phyloP scores from a whole-genome alignment of 1,140 invertebrate genomes.

The Dreissena polymorpha region DNA sequence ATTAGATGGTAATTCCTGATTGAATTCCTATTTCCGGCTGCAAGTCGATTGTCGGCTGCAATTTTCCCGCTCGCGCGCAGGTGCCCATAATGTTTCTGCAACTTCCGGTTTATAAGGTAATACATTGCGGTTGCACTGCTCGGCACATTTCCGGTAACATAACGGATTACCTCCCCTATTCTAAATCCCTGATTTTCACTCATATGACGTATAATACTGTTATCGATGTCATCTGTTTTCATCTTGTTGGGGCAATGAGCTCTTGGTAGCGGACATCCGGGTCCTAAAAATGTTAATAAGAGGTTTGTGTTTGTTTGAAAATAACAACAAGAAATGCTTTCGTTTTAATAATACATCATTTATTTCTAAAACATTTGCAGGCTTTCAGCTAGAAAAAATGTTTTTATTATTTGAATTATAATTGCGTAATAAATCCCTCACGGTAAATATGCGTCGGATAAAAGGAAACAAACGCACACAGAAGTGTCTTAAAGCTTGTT shows the following conservation, averaged over 20 bases:
- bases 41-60: slow-evolving; percentile 18
- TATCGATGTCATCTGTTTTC: slow-evolving; percentile 68
- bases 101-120: slow-evolving; percentile 68
- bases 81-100: slow-evolving; percentile 52
- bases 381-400: too few species aligned
- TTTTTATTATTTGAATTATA: too few species aligned
- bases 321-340: too few species aligned
- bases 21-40: too few species aligned
- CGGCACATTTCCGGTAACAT: slow-evolving; percentile 75
- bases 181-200: slow-evolving; percentile 71
- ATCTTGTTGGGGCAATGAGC: slow-evolving; percentile 71
- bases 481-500: too few species aligned
- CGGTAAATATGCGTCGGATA: too few species aligned
- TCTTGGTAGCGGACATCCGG: slow-evolving; percentile 47
- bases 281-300: slow-evolving; percentile 11
- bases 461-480: too few species aligned
- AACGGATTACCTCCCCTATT: slow-evolving; percentile 74
- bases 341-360: too few species aligned
- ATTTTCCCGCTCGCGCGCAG: slow-evolving; percentile 35
- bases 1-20: too few species aligned
- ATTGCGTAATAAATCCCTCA: too few species aligned
- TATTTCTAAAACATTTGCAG: too few species aligned
- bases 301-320: too few species aligned
- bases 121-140: slow-evolving; percentile 75
- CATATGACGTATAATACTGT: slow-evolving; percentile 76